Conservation (phyloP, 2,888 invertebrate species). For the Amblyteles armatorius region DNA sequence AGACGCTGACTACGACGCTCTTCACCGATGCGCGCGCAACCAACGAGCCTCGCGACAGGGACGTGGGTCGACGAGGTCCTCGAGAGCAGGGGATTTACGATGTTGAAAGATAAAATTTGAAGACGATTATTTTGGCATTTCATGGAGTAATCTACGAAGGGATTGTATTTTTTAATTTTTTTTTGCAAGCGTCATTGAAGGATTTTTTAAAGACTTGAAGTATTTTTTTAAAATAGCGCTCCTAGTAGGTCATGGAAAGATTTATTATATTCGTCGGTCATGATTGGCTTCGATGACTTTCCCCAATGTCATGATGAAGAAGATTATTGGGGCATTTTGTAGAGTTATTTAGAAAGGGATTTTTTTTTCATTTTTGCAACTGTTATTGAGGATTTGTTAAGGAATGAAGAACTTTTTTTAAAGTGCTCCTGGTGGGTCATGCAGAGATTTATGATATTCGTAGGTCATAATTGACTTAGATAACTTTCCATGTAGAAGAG, state of each 20-base stretch:
- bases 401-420: background rate
- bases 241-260: background rate
- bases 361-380: background rate
- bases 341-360: background rate
- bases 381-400: background rate
- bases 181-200: background rate
- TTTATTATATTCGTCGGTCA: background rate
- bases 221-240: background rate
- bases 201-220: background rate
- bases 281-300: background rate
- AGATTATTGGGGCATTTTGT: background rate
- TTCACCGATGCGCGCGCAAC: conserved; percentile 59
- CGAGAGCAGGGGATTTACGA: conserved; percentile 14
- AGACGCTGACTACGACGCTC: conserved; percentile 60
- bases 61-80: conserved; percentile 34
- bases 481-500: background rate
- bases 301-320: background rate
- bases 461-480: background rate
- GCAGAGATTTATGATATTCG: background rate
- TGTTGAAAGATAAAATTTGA: conserved; percentile 6
- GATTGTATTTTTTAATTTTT: background rate
- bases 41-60: conserved; percentile 24
- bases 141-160: background rate
- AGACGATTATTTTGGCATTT: background rate
- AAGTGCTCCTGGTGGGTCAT: background rate